phyloP scores from a whole-genome alignment of 2,113 vertebrate species.

The Cheilinus undulatus region DNA sequence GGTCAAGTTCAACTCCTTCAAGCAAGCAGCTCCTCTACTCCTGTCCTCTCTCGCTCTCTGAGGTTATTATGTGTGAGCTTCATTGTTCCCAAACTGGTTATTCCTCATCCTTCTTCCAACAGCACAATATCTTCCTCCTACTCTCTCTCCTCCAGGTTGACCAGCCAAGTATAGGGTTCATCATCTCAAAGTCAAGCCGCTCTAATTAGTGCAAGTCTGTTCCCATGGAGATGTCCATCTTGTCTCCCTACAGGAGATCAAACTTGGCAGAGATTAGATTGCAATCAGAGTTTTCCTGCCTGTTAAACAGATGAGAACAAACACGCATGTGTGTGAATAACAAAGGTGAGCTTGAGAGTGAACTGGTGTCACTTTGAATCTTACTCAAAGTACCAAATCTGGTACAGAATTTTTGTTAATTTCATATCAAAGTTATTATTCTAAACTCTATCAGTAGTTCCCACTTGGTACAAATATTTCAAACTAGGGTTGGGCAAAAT shows the following conservation, averaged over 20 bases:
- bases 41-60: constrained; percentile 20
- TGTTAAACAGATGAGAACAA: constrained; percentile 21
- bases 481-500: no score
- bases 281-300: constrained; percentile 22
- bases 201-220: constrained; percentile 63
- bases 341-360: background rate
- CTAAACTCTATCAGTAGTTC: no score
- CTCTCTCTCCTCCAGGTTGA: constrained; percentile 33
- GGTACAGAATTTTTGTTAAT: no score
- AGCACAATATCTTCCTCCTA: background rate
- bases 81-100: constrained; percentile 12
- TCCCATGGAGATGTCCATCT: constrained; percentile 60
- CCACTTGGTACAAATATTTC: no score
- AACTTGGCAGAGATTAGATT: constrained; percentile 7
- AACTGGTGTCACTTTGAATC: background rate
- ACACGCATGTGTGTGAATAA: background rate
- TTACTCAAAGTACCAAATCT: no score
- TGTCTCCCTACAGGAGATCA: constrained; percentile 52
- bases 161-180: constrained; percentile 55
- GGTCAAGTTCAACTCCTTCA: constrained; percentile 46
- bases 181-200: constrained; percentile 59
- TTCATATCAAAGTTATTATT: no score
- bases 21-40: constrained; percentile 13
- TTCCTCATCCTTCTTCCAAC: constrained; percentile 3
- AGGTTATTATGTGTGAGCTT: constrained; percentile 43